Conservation (phyloP, 2,888 invertebrate species). For the Rhyacophila evoluta region DNA sequence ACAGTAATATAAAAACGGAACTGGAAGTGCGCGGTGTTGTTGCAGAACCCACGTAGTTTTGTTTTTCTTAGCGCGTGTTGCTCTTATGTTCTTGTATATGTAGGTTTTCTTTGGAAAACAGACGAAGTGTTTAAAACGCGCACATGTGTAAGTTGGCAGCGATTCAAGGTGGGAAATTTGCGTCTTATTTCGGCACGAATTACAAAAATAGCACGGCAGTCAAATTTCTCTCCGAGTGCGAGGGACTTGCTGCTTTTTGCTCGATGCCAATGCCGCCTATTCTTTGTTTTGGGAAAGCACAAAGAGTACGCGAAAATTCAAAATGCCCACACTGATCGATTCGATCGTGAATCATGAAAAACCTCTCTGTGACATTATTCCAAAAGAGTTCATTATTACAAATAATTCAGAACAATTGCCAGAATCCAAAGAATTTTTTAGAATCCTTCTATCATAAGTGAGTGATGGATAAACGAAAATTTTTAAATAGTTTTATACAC, state of each 20-base stretch:
- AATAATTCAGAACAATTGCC: too few relatives aligned
- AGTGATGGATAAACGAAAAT: too few relatives aligned
- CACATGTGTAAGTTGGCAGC: constrained; percentile 62
- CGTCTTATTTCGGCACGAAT: constrained; percentile 67
- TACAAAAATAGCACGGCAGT: constrained; percentile 42
- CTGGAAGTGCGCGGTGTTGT: background rate
- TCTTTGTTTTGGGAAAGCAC: background rate
- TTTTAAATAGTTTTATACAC: too few relatives aligned
- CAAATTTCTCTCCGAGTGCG: constrained; percentile 33
- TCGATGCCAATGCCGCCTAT: background rate
- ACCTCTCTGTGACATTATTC: background rate
- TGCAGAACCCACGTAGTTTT: background rate
- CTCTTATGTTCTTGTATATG: background rate
- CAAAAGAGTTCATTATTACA: too few relatives aligned
- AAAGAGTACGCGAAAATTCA: background rate
- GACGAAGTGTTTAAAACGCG: background rate
- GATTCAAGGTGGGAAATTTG: constrained; percentile 68
- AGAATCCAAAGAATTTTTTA: too few relatives aligned
- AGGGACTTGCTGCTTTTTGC: background rate
- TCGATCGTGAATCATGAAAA: constrained; percentile 5
- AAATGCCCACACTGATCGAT: background rate
- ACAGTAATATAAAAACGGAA: too few relatives aligned
- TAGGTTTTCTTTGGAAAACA: constrained; percentile 6
- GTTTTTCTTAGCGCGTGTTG: constrained; percentile 20
- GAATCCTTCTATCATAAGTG: too few relatives aligned